Conservation (phyloP, 2,113 vertebrate species). For the Aix galericulata region DNA sequence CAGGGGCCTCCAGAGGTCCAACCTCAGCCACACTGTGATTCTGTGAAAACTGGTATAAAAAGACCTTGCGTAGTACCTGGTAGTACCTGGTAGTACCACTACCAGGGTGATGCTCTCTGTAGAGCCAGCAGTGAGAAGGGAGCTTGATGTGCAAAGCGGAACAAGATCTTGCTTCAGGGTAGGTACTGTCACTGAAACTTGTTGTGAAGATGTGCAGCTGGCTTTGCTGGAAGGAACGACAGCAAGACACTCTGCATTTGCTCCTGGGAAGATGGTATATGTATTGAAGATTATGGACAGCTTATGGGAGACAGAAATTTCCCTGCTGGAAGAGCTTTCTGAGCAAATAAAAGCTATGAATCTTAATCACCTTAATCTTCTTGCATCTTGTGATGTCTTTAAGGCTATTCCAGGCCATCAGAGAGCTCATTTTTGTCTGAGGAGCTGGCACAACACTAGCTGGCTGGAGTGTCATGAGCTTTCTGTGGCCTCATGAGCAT, state of each 20-base stretch:
- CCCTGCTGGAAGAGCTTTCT: not conserved
- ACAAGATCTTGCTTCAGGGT: not conserved
- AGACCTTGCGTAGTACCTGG: no score
- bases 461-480: not conserved
- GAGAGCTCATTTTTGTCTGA: not conserved
- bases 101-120: not conserved
- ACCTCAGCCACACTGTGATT: no score
- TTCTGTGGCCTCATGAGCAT: not conserved
- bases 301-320: not conserved
- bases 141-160: not conserved
- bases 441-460: not conserved
- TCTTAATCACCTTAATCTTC: not conserved
- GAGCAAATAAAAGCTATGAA: not conserved
- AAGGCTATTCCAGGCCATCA: not conserved
- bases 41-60: not conserved
- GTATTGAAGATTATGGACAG: not conserved
- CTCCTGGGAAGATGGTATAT: not conserved
- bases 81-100: fast-evolving
- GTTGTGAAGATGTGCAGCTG: not conserved
- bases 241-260: not conserved
- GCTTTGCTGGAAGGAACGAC: not conserved
- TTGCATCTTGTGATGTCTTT: not conserved
- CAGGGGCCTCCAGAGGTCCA: no score
- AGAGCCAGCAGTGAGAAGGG: not conserved
- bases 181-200: not conserved